Conservation (phyloP, 2,797 vertebrate species). For the Hypotaenidia philippensis region DNA sequence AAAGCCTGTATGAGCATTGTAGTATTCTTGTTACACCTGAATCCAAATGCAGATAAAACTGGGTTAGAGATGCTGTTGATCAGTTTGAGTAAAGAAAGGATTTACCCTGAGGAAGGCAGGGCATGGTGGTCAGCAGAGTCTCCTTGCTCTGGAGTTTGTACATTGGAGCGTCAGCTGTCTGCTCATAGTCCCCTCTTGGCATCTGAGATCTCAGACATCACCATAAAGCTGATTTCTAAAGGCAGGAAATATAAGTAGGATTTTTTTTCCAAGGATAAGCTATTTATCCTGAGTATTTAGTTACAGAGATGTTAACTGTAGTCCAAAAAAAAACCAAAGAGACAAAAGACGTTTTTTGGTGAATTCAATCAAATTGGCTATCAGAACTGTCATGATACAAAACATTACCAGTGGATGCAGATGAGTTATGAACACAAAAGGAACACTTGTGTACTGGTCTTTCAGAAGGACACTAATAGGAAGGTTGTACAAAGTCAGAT, state of each 20-base stretch:
- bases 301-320: not conserved
- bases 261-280: not conserved
- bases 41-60: not conserved
- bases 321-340: not conserved
- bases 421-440: not conserved
- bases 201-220: not conserved
- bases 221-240: not conserved
- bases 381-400: not conserved
- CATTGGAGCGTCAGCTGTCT: not conserved
- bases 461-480: not conserved
- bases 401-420: not conserved
- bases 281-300: not conserved
- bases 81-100: not conserved
- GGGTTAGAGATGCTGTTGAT: not conserved
- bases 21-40: not conserved
- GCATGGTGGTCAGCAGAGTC: not conserved
- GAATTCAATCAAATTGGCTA: not conserved
- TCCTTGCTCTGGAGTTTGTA: not conserved
- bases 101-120: not conserved
- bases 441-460: not conserved
- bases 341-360: not conserved
- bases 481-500: not conserved
- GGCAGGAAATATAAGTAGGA: not conserved
- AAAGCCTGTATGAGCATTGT: not conserved
- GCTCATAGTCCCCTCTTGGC: not conserved